phyloP scores from a whole-genome alignment of 2,888 invertebrate species.

The Patella pellucida region DNA sequence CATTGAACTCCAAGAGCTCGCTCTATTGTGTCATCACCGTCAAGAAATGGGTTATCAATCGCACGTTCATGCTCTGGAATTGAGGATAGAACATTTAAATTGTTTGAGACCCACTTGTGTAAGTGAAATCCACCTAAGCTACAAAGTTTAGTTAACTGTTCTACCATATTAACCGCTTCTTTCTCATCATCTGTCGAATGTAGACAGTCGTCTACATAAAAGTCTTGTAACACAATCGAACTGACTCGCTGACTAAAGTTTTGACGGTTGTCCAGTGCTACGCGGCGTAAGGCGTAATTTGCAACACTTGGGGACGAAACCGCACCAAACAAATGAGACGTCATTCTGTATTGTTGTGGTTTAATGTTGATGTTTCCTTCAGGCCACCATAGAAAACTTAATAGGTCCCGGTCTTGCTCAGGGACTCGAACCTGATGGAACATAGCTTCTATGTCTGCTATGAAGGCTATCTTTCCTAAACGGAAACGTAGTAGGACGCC shows the following conservation, averaged over 20 bases:
- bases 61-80: conserved; percentile 27
- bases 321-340: conserved; percentile 12
- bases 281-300: conserved; percentile 2
- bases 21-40: conserved; percentile 17
- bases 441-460: conserved; percentile 38
- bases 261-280: not conserved
- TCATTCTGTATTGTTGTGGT: conserved; percentile 5
- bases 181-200: conserved; percentile 22
- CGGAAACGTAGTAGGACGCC: conserved; percentile 38
- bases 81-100: conserved; percentile 19
- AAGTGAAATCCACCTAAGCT: conserved; percentile 28
- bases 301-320: conserved; percentile 11
- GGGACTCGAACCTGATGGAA: conserved; percentile 33
- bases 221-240: conserved; percentile 18
- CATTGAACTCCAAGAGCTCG: conserved; percentile 35
- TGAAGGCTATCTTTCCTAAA: conserved; percentile 34
- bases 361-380: not conserved
- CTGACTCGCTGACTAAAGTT: conserved; percentile 16
- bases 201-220: conserved; percentile 34
- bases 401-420: conserved; percentile 26
- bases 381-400: conserved; percentile 39
- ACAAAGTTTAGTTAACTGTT: conserved; percentile 21
- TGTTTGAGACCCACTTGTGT: conserved; percentile 31
- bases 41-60: not conserved
- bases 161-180: conserved; percentile 11